Conservation (phyloP, 2,113 vertebrate genomes). For the Myiagra hebetior region DNA sequence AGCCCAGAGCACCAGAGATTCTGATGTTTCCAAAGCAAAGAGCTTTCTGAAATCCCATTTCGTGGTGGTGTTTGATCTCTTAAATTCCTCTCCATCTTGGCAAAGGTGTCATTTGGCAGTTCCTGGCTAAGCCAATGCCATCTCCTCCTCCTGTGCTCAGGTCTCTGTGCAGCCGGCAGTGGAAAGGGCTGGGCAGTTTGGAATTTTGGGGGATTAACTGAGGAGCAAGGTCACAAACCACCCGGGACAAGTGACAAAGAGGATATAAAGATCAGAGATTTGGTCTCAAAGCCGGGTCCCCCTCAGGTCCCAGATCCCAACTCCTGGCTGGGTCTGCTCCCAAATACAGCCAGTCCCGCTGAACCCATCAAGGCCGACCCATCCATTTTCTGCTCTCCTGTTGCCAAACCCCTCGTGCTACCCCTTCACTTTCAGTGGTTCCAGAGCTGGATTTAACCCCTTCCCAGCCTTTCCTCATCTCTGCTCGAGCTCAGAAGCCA, state of each 20-base stretch:
- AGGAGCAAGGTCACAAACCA: not conserved
- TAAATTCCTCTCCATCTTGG: not conserved
- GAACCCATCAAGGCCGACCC: not conserved
- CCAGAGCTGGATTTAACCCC: not conserved
- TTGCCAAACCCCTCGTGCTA: rapidly evolving
- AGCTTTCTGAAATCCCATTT: not conserved
- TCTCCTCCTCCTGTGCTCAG: not conserved
- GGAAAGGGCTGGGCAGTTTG: not conserved
- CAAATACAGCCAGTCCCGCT: not conserved
- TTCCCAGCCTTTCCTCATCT: not conserved
- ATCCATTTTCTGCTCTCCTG: not conserved
- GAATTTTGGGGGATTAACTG: not conserved
- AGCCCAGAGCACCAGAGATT: not conserved
- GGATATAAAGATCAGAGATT: not conserved
- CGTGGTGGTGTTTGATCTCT: not conserved
- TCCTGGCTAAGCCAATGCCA: rapidly evolving
- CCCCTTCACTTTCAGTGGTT: not conserved
- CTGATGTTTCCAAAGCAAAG: not conserved
- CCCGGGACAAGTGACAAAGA: not conserved
- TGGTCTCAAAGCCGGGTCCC: not conserved
- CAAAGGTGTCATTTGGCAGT: not conserved
- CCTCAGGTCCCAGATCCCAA: not conserved
- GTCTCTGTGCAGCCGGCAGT: not conserved
- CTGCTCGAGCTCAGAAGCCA: not conserved
- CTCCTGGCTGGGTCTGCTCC: not conserved